Evolutionary conservation across 2,888 invertebrate species (phyloP).

Genomic region (Bombylius discolor): DNA sequence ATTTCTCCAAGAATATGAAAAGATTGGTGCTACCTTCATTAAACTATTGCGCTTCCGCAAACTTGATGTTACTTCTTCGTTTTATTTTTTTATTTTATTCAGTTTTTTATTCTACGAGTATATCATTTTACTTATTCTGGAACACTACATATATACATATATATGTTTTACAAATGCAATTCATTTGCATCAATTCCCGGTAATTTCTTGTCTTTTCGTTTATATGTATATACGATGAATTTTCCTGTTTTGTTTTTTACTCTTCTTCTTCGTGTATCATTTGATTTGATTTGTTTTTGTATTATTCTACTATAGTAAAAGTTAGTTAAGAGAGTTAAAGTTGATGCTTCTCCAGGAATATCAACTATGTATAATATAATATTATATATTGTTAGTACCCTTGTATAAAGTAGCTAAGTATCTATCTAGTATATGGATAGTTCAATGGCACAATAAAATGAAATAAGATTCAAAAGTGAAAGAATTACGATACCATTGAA

Average conservation of each 20-base stretch:
- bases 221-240: not conserved
- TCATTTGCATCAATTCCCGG: not conserved
- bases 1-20: not conserved
- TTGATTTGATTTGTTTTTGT: not conserved
- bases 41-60: not conserved
- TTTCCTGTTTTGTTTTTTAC: not conserved
- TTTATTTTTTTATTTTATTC: too few relatives aligned
- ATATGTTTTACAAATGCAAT: not conserved
- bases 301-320: too few relatives aligned
- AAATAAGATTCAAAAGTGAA: not conserved
- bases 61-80: not conserved
- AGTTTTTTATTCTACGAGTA: too few relatives aligned
- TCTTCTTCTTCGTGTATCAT: not conserved
- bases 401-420: too few relatives aligned
- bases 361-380: too few relatives aligned
- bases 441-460: not conserved
- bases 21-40: not conserved
- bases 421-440: not conserved
- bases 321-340: too few relatives aligned
- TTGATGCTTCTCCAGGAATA: too few relatives aligned
- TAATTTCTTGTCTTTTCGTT: not conserved
- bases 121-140: too few relatives aligned
- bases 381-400: too few relatives aligned
- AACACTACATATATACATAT: too few relatives aligned
- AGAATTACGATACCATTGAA: not conserved